Evolutionary conservation across 2,888 invertebrate species (phyloP), one percentile per base, ranked within the genome.

Genomic region (Gnatocerus cornutus): DNA sequence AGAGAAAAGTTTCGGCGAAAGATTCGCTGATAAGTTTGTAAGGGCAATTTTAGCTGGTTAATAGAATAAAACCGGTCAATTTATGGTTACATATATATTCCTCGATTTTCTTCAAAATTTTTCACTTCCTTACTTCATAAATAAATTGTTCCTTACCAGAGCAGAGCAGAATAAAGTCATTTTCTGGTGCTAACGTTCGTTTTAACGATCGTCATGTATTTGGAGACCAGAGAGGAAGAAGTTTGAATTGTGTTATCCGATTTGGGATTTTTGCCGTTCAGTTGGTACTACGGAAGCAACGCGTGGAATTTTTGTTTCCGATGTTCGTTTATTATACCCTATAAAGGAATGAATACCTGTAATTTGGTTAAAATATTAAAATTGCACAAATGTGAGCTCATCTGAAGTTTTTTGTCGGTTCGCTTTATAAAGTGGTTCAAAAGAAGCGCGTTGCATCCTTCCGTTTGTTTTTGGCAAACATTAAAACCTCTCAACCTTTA

Each of bases 131-230:
- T n/a, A n/a, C n/a, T n/a, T n/a, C n/a, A n/a, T n/a, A n/a, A n/a
- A n/a, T n/a, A n/a, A n/a, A n/a, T n/a, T n/a, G n/a, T n/a, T n/a
- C n/a, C n/a, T n/a, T n/a, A 21, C 21, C 21, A 21, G 21, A 21
- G 1, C 21, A 21, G 21, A 21, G 4, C 4, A 21, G 4, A 21
- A 21, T 21, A 21, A 21, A 3, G 1, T 21, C 4, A 21, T 21
- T 4, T 21, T 21, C 4, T 21, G 4, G 21, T 21, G 1, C 4
- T 21, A 13, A 8, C 46, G 46, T 6, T 16, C 53, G 53, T 41
- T 63, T 52, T 63, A n/a, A n/a, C n/a, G n/a, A n/a, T 21, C 1
- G 21, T 21, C 53, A 52, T 53, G 52, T 63, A 46, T 9, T 43
- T 43, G 12, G 43, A 10, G 43, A 43, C 43, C 10, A 7, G 8